Percentiles rank a stretch among this genome's conserved stretches.
These are phyloP conservation scores for Gouania willdenowi DNA, from an alignment of 2,797 vertebrate genomes.

Conservation along the genomic window DNA sequence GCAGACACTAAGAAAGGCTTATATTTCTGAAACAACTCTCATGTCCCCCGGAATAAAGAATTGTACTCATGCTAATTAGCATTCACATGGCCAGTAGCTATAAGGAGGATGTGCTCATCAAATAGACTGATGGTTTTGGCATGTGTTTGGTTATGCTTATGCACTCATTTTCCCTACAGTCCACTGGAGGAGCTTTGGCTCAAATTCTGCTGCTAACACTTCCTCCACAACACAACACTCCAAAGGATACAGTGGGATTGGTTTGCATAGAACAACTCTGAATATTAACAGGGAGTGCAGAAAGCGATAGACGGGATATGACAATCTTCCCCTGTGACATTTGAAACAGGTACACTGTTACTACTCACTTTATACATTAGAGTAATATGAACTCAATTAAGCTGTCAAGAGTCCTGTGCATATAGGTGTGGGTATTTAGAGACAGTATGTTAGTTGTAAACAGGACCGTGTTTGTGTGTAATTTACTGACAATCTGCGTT, in stretches of 20 bases:
- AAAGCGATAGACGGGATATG: background rate
- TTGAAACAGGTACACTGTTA: background rate
- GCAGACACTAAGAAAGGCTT: too few species aligned
- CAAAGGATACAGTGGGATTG: conserved; percentile 10
- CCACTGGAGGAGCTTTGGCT: background rate
- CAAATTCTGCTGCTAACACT: background rate
- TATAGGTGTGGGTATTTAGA: too few species aligned
- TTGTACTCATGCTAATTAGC: conserved; percentile 63
- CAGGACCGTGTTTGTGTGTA: too few species aligned
- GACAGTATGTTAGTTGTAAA: too few species aligned
- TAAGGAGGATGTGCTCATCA: conserved; percentile 56
- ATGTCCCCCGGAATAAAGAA: conserved; percentile 64
- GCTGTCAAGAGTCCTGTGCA: too few species aligned
- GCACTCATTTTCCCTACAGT: conserved; percentile 15
- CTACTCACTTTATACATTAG: background rate
- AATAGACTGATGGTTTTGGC: conserved; percentile 57
- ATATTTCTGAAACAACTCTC: conserved; percentile 65
- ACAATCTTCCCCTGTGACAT: background rate
- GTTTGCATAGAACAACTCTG: conserved; percentile 9
- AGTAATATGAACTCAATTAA: too few species aligned
- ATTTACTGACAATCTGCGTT: too few species aligned
- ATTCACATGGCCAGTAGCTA: conserved; percentile 44
- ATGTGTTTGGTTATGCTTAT: conserved; percentile 42
- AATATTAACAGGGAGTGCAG: conserved; percentile 8
- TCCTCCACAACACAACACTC: background rate